Conservation (phyloP, 2,888 invertebrate genomes). For the Hoplodrina blanda region DNA sequence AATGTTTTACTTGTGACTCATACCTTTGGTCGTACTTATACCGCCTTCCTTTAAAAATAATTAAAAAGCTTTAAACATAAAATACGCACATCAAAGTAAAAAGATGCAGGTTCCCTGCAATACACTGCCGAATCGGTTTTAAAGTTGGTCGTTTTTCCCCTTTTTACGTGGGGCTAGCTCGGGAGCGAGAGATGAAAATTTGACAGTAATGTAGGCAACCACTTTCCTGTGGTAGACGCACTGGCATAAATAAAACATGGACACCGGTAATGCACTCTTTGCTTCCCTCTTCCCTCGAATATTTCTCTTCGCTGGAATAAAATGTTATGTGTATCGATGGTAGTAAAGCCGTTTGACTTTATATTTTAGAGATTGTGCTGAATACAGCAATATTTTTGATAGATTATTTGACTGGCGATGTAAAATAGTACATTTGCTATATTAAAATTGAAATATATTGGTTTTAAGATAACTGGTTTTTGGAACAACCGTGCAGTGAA, state of each 20-base stretch:
- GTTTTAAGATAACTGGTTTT: not conserved
- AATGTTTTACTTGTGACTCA: slow-evolving; percentile 51
- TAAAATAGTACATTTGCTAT: slow-evolving; percentile 47
- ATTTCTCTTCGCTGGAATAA: slow-evolving; percentile 56
- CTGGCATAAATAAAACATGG: slow-evolving; percentile 72
- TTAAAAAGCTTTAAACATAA: slow-evolving; percentile 39
- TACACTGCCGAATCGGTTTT: slow-evolving; percentile 63
- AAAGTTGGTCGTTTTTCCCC: slow-evolving; percentile 62
- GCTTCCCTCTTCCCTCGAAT: slow-evolving; percentile 70
- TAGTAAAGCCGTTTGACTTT: slow-evolving; percentile 49
- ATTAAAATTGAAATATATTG: slow-evolving; percentile 37
- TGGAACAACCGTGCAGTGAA: not conserved
- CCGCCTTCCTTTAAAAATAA: slow-evolving; percentile 17
- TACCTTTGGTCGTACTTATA: slow-evolving; percentile 1
- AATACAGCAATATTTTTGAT: slow-evolving; percentile 41
- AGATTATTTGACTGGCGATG: slow-evolving; percentile 30
- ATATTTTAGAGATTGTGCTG: slow-evolving; percentile 45
- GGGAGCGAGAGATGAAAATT: slow-evolving; percentile 74
- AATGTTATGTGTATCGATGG: slow-evolving; percentile 53
- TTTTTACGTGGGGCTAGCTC: slow-evolving; percentile 57
- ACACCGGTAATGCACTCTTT: slow-evolving; percentile 83
- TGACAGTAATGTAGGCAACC: slow-evolving; percentile 83
- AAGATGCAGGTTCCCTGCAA: slow-evolving; percentile 39
- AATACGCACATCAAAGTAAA: slow-evolving; percentile 51
- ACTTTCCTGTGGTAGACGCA: slow-evolving; percentile 75